A percentile compares a stretch with the other conserved stretches of the same genome.
These are phyloP conservation scores for Micropoecilia bifurca DNA, from an alignment of 2,797 vertebrate species.

Conservation along the genomic window DNA sequence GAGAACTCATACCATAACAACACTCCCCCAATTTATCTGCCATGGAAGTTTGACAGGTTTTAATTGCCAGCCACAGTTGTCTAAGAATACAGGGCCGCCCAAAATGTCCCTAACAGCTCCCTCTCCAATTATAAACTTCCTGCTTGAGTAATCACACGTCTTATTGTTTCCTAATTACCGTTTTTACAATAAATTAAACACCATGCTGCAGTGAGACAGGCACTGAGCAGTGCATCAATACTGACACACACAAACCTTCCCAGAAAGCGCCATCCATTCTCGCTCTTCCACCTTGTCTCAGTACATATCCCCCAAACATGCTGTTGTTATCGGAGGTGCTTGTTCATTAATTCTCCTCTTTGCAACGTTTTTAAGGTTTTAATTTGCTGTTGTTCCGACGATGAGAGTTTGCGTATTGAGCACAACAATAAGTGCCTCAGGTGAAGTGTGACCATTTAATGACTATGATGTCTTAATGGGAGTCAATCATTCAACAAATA, in stretches of 20 bases:
- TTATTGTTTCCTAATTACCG: constrained; percentile 86
- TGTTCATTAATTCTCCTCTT: constrained; percentile 71
- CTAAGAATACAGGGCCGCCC: constrained; percentile 69
- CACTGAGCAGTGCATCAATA: constrained; percentile 75
- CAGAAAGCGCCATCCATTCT: constrained; percentile 49
- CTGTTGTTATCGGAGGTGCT: constrained; percentile 69
- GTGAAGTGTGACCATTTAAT: constrained; percentile 67
- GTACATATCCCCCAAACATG: constrained; percentile 55
- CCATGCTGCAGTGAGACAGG: constrained; percentile 73
- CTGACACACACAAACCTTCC: constrained; percentile 63
- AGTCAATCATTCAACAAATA: constrained; percentile 54
- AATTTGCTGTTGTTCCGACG: constrained; percentile 69
- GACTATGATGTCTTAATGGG: constrained; percentile 65
- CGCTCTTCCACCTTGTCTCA: constrained; percentile 18
- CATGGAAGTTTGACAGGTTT: constrained; percentile 82
- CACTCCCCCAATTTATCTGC: constrained; percentile 75
- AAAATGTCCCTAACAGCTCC: constrained; percentile 81
- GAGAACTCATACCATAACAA: constrained; percentile 63
- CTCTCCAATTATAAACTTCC: constrained; percentile 87
- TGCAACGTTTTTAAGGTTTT: constrained; percentile 71
- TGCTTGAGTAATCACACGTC: constrained; percentile 86
- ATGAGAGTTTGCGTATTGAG: constrained; percentile 51
- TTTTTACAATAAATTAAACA: constrained; percentile 88
- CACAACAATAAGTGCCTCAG: constrained; percentile 56
- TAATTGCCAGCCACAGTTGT: constrained; percentile 79